Conservation (phyloP, 1,140 invertebrate species). For the Mylabris phalerata region DNA sequence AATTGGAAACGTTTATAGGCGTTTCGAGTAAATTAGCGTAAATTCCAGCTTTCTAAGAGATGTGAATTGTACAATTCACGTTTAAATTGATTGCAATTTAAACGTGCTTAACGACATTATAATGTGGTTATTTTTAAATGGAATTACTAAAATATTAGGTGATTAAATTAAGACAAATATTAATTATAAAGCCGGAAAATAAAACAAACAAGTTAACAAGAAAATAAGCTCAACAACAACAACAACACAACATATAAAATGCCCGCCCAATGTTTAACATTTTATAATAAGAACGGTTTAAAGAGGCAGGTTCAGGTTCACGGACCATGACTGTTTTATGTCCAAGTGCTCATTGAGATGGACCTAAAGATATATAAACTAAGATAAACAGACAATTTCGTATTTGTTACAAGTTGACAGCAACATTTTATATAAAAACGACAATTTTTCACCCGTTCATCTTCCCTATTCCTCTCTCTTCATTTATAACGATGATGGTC, state of each 20-base stretch:
- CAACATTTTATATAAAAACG: slow-evolving; percentile 11
- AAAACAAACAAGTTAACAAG: not conserved
- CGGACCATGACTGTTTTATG: slow-evolving; percentile 16
- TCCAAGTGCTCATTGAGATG: slow-evolving; percentile 15
- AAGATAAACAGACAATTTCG: slow-evolving; percentile 15
- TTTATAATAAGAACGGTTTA: slow-evolving; percentile 7
- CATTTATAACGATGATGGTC: slow-evolving; percentile 1
- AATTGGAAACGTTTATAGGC: too few relatives aligned
- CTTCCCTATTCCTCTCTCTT: too few relatives aligned
- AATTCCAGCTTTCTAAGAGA: too few relatives aligned
- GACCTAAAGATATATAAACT: slow-evolving; percentile 11
- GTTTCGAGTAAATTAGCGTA: too few relatives aligned
- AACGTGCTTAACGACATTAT: too few relatives aligned
- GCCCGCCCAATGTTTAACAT: slow-evolving; percentile 2
- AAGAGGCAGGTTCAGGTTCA: slow-evolving; percentile 12
- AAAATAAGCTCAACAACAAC: not conserved
- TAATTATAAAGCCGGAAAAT: too few relatives aligned
- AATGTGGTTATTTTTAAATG: too few relatives aligned
- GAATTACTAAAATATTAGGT: too few relatives aligned
- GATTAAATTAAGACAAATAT: too few relatives aligned
- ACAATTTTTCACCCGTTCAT: too few relatives aligned
- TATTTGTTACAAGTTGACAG: slow-evolving; percentile 16
- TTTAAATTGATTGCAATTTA: too few relatives aligned
- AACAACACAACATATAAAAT: not conserved
- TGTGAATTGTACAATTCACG: too few relatives aligned